Percentiles rank a stretch among this genome's conserved stretches.
Conservation (phyloP, 2,113 vertebrate species). For the Xiphophorus couchianus region DNA sequence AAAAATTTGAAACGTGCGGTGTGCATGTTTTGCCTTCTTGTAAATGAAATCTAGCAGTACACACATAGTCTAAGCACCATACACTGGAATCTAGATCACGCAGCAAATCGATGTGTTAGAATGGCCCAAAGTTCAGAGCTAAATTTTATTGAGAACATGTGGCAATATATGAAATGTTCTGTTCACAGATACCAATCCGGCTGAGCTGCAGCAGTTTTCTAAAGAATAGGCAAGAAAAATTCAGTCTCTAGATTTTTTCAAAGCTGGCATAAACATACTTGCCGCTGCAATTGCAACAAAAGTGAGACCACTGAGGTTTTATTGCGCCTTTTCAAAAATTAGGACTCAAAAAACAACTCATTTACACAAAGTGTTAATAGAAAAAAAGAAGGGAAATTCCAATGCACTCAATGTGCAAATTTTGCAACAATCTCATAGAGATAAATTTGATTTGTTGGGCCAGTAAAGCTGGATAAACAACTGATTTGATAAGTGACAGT, state of each 20-base stretch:
- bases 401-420: neutral
- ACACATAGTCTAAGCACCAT: neutral
- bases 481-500: constrained; percentile 9
- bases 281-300: neutral
- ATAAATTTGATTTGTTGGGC: neutral
- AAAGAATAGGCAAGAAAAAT: neutral
- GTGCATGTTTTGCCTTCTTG: neutral
- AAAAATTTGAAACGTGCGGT: neutral
- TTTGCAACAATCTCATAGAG: neutral
- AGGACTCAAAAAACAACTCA: neutral
- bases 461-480: constrained; percentile 10
- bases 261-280: neutral
- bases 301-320: neutral
- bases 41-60: too few relatives aligned
- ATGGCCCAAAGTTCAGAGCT: neutral
- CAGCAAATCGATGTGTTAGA: neutral
- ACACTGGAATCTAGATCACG: neutral
- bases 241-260: neutral
- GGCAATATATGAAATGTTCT: neutral
- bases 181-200: neutral
- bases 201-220: neutral
- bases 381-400: neutral
- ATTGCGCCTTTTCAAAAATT: neutral
- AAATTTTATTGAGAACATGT: neutral
- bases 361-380: neutral